These are phyloP conservation scores for Phalacrocorax aristotelis DNA, from an alignment of 2,113 vertebrate species.

Conservation along the genomic window DNA sequence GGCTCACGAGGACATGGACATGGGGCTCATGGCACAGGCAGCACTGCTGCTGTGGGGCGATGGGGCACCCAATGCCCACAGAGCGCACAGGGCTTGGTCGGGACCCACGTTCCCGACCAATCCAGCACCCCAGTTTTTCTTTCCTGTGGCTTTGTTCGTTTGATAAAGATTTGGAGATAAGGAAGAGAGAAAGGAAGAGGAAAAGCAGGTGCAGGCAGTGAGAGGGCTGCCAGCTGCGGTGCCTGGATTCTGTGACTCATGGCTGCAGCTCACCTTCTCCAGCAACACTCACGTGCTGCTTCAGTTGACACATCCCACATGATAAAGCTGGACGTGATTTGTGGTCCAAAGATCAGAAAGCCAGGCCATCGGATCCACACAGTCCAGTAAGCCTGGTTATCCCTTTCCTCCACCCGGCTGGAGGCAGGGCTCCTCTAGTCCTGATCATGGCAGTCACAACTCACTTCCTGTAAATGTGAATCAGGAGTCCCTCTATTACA, in stretches of 20 bases:
- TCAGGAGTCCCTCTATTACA: too few relatives aligned
- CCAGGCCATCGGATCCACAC: too few relatives aligned
- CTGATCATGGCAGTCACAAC: too few relatives aligned
- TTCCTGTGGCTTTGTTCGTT: neutral
- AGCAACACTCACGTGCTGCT: neutral
- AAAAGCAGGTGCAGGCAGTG: neutral
- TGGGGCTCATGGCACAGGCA: neutral
- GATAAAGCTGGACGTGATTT: neutral
- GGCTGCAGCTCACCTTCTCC: neutral
- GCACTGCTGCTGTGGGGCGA: neutral
- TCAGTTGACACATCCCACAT: fast-evolving
- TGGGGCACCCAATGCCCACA: neutral
- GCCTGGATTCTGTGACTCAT: neutral
- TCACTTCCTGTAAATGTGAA: too few relatives aligned
- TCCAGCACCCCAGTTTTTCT: neutral
- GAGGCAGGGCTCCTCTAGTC: too few relatives aligned
- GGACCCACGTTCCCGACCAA: neutral
- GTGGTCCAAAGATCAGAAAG: neutral
- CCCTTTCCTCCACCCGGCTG: too few relatives aligned
- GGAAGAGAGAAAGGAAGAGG: neutral
- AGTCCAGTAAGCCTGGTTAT: too few relatives aligned
- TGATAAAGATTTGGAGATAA: neutral
- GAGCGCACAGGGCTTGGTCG: neutral
- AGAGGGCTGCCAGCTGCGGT: neutral
- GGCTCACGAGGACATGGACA: neutral